Evolutionary conservation across 1,140 invertebrate species (phyloP).

Genomic region (Leucophenga varia): DNA sequence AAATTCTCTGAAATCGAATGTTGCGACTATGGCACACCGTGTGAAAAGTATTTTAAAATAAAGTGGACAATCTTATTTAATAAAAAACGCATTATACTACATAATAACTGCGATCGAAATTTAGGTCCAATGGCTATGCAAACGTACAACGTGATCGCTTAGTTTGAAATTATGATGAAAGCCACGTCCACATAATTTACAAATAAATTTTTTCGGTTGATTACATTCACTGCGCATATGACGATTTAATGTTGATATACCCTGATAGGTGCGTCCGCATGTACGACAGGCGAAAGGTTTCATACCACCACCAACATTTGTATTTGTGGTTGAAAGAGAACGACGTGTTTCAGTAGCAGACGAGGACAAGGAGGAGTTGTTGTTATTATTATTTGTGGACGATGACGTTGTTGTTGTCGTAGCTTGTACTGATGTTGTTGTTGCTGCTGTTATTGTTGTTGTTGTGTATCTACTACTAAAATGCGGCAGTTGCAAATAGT

Average conservation of each 20-base stretch:
- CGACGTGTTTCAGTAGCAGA: background rate
- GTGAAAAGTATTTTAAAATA: background rate
- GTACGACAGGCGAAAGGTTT: slow-evolving; percentile 59
- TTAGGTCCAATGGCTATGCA: slow-evolving; percentile 5
- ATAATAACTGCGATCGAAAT: background rate
- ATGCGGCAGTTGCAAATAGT: no score
- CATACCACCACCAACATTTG: slow-evolving; percentile 12
- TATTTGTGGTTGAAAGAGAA: background rate
- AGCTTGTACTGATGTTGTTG: background rate
- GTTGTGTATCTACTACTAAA: background rate
- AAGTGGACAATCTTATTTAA: background rate
- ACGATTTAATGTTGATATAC: slow-evolving; percentile 60
- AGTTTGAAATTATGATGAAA: slow-evolving; percentile 59
- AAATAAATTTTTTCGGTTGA: slow-evolving; percentile 59
- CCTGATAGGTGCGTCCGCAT: slow-evolving; percentile 61
- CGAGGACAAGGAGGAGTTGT: slow-evolving; percentile 7
- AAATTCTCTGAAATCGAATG: no score
- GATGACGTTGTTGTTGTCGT: background rate
- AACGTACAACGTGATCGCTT: slow-evolving; percentile 40
- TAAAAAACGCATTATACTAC: background rate
- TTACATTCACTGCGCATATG: slow-evolving; percentile 62
- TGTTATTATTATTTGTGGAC: background rate
- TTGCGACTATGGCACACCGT: no score
- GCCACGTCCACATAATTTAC: slow-evolving; percentile 56
- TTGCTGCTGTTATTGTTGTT: slow-evolving; percentile 13